Evolutionary conservation across 2,888 invertebrate genomes (phyloP).

Genomic region (Drosophila diplacantha): DNA sequence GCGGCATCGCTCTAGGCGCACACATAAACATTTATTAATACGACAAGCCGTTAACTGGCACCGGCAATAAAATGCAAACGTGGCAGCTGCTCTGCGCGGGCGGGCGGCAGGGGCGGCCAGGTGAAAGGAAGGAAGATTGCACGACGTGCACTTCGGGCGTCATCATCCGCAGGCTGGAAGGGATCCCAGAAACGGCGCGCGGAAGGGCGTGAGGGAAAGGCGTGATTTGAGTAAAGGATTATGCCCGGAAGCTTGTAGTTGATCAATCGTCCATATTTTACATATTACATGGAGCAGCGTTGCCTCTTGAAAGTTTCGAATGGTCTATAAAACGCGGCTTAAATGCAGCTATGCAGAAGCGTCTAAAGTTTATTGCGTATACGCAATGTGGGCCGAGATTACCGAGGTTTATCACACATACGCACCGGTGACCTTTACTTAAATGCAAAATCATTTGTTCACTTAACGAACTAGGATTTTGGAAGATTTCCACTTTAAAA

Average conservation of each 20-base stretch:
- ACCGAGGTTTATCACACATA: neutral
- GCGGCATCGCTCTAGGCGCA: conserved; percentile 3
- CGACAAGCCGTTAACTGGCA: conserved; percentile 34
- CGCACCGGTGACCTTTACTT: neutral
- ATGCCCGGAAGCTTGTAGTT: neutral
- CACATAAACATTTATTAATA: conserved; percentile 42
- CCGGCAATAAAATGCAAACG: conserved; percentile 31
- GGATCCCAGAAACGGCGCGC: neutral
- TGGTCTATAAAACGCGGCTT: conserved; percentile 8
- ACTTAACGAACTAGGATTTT: neutral
- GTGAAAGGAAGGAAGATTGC: neutral
- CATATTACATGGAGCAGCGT: neutral
- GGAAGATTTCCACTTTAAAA: neutral
- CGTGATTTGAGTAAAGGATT: conserved; percentile 5
- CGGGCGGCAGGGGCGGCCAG: neutral
- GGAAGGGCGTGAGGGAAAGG: neutral
- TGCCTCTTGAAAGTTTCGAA: neutral
- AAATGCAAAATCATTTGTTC: neutral
- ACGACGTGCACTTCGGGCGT: conserved; percentile 3
- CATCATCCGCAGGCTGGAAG: neutral
- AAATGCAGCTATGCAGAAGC: neutral
- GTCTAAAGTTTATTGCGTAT: conserved; percentile 1
- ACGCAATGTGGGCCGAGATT: neutral
- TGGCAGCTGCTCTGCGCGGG: neutral
- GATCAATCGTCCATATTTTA: conserved; percentile 12